Conservation (phyloP, 2,888 invertebrate species). For the Blera fallax region DNA sequence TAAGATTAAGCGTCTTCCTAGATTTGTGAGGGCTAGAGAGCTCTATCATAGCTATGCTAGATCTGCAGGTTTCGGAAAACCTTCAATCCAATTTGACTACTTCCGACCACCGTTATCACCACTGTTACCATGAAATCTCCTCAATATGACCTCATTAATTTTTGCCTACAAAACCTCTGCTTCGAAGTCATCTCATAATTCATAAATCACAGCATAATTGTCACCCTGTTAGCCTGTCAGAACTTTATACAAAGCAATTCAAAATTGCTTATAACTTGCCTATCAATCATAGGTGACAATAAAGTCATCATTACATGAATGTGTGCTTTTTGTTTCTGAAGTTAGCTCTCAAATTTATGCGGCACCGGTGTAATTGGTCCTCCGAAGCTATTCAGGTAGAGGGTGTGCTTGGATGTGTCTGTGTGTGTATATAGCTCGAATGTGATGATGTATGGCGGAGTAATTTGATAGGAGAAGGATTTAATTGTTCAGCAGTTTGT, state of each 20-base stretch:
- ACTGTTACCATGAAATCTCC: not conserved
- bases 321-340: conserved; percentile 35
- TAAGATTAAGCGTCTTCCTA: too few species aligned
- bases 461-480: conserved; percentile 59
- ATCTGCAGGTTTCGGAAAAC: too few species aligned
- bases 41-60: too few species aligned
- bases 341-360: conserved; percentile 21
- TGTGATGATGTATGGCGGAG: conserved; percentile 20
- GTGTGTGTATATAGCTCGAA: not conserved
- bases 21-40: too few species aligned
- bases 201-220: conserved; percentile 32
- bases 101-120: not conserved
- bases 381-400: not conserved
- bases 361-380: conserved; percentile 6
- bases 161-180: not conserved
- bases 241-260: conserved; percentile 12
- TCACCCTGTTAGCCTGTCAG: conserved; percentile 39
- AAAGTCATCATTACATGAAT: conserved; percentile 54
- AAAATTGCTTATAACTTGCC: conserved; percentile 30
- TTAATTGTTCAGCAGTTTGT: conserved; percentile 63
- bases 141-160: not conserved
- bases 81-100: too few species aligned
- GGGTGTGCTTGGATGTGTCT: not conserved
- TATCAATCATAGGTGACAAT: conserved; percentile 61
- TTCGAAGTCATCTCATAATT: not conserved